phyloP scores from a whole-genome alignment of 2,797 vertebrate genomes.

The Meriones psammophilus region DNA sequence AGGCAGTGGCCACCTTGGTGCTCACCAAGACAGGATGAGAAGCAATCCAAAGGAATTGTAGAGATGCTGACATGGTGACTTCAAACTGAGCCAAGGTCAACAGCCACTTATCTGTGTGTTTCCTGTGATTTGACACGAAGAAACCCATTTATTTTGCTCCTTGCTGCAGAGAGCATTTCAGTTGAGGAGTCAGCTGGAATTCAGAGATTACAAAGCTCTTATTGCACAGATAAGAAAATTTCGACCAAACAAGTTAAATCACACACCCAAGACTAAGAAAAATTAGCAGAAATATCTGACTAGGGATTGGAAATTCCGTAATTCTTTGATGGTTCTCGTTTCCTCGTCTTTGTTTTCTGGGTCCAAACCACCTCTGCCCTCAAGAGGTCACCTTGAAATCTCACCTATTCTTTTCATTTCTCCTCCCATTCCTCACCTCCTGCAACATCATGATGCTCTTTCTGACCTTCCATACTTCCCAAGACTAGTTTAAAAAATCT shows the following conservation, averaged over 20 bases:
- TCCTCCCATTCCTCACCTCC: background rate
- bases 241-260: background rate
- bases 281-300: background rate
- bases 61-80: conserved; percentile 32
- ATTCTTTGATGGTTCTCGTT: background rate
- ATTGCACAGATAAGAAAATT: conserved; percentile 37
- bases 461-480: background rate
- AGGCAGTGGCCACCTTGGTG: background rate
- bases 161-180: conserved; percentile 8
- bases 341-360: background rate
- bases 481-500: background rate
- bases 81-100: background rate
- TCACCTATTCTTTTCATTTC: background rate
- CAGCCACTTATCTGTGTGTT: background rate
- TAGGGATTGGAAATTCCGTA: background rate
- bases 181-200: conserved; percentile 7
- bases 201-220: background rate
- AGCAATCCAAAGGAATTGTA: background rate
- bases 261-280: background rate
- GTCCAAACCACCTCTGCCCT: background rate
- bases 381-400: background rate
- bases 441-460: background rate
- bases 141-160: conserved; percentile 25
- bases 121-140: conserved; percentile 21
- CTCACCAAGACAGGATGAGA: background rate